Evolutionary conservation across 1,140 invertebrate genomes (phyloP), one percentile per base, ranked within the genome.

Genomic region (Leptoteleia sp.): DNA sequence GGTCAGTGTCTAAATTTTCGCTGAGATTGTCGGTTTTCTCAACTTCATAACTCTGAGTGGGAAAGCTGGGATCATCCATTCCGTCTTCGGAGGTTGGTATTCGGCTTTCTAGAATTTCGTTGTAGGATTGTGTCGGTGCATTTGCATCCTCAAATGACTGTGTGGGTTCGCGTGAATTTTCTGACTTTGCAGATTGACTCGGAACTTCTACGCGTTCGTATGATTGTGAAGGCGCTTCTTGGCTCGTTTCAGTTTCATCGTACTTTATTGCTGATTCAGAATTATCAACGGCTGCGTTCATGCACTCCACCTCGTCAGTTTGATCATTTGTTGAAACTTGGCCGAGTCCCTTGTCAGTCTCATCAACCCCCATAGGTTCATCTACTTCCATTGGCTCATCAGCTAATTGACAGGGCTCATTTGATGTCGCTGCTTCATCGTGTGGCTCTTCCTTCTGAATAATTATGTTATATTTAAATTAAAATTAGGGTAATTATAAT

Each of bases 31-130:
- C 87, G 0, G 81, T 31, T 33, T 89, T 89, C 1, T 79, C 87
- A 0, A 89, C 82, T 6, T 89, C 84, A 7, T 88, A 89, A 31
- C 86, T 89, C 29, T 89, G 88, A 0, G 84, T 89, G 0, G 88
- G 87, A 5, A 89, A 89, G 38, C 83, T 86, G 6, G 83, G 84
- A 67, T 89, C 86, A 13, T 89, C 88, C 4, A 73, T 59, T 0
- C 33, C 12, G 0, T 85, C 81, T 1, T 81, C 81, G 0, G 72
- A 33, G 1, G 81, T 79, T 2, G 65, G 43, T 1, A 40, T 55
- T 3, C 71, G 50, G 17, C 80, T 77, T 1, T 82, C 84, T 0
- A 86, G 76, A 0, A 84, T 76, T 35, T 89, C 84, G 6, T 85
- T 87, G 16, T 84, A 89, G 0, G 88, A 89, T n/a, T 89, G 87